Evolutionary conservation across 2,888 invertebrate genomes (phyloP), one percentile per base, ranked within the genome.

Genomic region (Trichopria drosophilae): DNA sequence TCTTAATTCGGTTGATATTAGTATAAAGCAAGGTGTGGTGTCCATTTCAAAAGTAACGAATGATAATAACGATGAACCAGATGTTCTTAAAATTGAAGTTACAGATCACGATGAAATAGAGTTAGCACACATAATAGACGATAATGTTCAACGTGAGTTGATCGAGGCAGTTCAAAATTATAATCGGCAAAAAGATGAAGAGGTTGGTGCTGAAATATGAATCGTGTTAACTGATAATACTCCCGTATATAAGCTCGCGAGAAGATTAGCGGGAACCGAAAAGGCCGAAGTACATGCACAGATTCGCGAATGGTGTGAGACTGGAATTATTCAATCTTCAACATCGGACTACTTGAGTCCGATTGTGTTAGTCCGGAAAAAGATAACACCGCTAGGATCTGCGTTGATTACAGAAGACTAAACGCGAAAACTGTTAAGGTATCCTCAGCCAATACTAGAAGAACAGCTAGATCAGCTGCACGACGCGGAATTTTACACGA

Each of bases 391-490:
- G 20, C 41, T 4, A 49, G 63, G 16, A 22, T 66, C 1, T 64
- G 63, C 46, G 49, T 64, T 2, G 64, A 65, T 41, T 67, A 59
- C 34, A 20, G 65, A 15, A 40, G 19, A 7, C 15, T 65, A 6
- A 66, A 65, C 34, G 37, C 37, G 15, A 57, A 57, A 20, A 58
- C 58, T 2, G 29, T 59, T 64, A 34, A 40, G 50, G 12, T 52
- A 60, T 40, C 63, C 65, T 0, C 29, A 63, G 22, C 65, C 64
- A 3, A 16, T 62, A 6, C 63, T 67, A 15, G 61, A 65, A 26
- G 64, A 65, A 18, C 53, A 55, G 12, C 19, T n/a, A n/a, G n/a
- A n/a, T n/a, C n/a, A n/a, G n/a, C n/a, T n/a, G n/a, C n/a, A n/a
- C n/a, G n/a, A n/a, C n/a, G n/a, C n/a, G n/a, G n/a, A n/a, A n/a